These are phyloP conservation scores for Lamprotornis superbus DNA, from an alignment of 2,113 vertebrate genomes.

Conservation along the genomic window DNA sequence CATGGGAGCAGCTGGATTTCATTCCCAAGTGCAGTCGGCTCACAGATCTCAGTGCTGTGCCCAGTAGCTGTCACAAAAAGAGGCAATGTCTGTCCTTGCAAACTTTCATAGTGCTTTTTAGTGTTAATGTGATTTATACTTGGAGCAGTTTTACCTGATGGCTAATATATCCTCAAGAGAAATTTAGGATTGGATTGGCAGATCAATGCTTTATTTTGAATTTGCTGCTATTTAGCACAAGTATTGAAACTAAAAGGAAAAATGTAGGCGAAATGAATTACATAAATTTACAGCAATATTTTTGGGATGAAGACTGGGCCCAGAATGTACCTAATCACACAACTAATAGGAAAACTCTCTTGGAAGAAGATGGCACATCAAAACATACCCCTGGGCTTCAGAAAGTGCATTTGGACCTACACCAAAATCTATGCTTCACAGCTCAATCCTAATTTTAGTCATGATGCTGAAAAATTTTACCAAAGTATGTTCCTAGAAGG, in stretches of 20 bases:
- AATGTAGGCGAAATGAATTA: background rate
- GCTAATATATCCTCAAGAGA: slow-evolving; percentile 13
- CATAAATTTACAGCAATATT: background rate
- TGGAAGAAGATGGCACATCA: background rate
- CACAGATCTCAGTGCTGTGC: background rate
- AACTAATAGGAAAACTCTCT: background rate
- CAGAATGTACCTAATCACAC: background rate
- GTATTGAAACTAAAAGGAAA: background rate
- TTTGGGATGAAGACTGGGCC: background rate
- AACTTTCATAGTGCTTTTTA: background rate
- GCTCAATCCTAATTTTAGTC: background rate
- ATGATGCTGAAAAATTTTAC: background rate
- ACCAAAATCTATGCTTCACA: background rate
- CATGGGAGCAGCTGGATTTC: background rate
- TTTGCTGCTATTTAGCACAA: background rate
- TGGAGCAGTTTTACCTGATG: background rate
- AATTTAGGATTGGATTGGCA: background rate
- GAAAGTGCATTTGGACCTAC: background rate
- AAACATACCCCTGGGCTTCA: background rate
- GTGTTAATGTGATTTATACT: background rate
- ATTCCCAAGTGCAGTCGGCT: background rate
- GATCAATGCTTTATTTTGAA: background rate
- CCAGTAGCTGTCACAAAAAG: slow-evolving; percentile 18
- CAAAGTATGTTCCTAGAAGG: background rate
- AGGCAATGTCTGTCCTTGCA: background rate